Conservation (phyloP, 2,888 invertebrate genomes). For the Alcis repandata region DNA sequence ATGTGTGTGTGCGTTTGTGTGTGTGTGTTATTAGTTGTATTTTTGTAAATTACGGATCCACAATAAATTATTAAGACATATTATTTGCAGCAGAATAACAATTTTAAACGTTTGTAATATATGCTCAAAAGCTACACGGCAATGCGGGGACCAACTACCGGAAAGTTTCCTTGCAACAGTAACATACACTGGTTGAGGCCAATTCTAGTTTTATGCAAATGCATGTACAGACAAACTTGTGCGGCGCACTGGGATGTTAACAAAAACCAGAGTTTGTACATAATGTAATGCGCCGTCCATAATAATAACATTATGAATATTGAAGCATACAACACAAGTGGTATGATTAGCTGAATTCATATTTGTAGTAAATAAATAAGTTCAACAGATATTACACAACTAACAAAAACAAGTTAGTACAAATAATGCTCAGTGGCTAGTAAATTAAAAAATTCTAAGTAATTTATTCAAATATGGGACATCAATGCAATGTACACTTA, state of each 20-base stretch:
- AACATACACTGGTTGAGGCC: constrained; percentile 61
- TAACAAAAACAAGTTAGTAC: too few species aligned
- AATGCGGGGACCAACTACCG: constrained; percentile 54
- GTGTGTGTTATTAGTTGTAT: too few species aligned
- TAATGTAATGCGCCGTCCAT: constrained; percentile 18
- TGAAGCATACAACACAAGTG: constrained; percentile 6
- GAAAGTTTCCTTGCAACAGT: constrained; percentile 66
- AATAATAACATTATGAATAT: constrained; percentile 31
- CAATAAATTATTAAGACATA: too few species aligned
- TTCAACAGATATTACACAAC: too few species aligned
- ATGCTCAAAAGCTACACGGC: constrained; percentile 46
- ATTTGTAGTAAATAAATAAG: too few species aligned
- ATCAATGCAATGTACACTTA: too few species aligned
- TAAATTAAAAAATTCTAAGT: too few species aligned
- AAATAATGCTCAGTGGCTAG: too few species aligned
- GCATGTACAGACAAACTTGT: constrained; percentile 47
- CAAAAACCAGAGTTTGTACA: constrained; percentile 46
- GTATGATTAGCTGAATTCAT: constrained; percentile 3
- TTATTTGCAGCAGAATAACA: neutral
- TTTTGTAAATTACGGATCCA: too few species aligned
- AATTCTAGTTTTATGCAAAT: constrained; percentile 77
- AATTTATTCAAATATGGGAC: too few species aligned
- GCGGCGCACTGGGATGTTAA: constrained; percentile 33
- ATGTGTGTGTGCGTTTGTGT: too few species aligned
- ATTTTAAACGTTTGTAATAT: neutral